phyloP scores from a whole-genome alignment of 2,797 vertebrate genomes.

The Leuciscus waleckii region DNA sequence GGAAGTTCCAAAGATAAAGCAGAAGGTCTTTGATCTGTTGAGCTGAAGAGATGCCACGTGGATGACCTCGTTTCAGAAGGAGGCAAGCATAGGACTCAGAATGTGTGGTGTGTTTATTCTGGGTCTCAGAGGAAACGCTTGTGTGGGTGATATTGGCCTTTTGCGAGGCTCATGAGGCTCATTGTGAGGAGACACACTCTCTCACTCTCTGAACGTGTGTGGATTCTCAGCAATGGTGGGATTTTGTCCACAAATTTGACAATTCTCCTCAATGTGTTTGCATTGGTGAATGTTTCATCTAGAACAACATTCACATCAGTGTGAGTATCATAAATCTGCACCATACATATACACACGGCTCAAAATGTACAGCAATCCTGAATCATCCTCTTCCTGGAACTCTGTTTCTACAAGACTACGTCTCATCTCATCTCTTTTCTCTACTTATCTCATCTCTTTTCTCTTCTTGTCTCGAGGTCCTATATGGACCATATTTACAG shows the following conservation, averaged over 20 bases:
- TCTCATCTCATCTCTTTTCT: not conserved
- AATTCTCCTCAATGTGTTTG: constrained; percentile 27
- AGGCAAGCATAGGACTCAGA: not conserved
- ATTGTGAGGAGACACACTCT: constrained; percentile 2
- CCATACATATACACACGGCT: constrained; percentile 3
- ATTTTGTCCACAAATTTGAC: constrained; percentile 29
- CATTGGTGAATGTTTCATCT: constrained; percentile 17
- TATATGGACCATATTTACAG: too few relatives aligned
- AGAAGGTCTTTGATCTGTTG: constrained; percentile 18
- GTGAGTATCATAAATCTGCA: constrained; percentile 30
- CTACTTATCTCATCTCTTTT: not conserved
- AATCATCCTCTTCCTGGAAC: constrained; percentile 13
- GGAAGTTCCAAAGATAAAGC: constrained; percentile 10
- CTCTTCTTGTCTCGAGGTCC: not conserved
- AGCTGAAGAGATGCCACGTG: constrained; percentile 21
- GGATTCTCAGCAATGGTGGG: not conserved
- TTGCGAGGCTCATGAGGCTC: constrained; percentile 1
- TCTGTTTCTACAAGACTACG: not conserved
- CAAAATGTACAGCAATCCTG: not conserved
- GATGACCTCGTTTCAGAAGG: constrained; percentile 34
- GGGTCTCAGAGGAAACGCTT: constrained; percentile 21
- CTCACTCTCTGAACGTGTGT: not conserved
- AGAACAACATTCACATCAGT: constrained; percentile 29
- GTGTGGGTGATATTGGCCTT: constrained; percentile 23
- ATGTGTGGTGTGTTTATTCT: constrained; percentile 32